Base-by-base conservation (phyloP, 2,888 invertebrate species). In the Mimumesa dahlbomi region DNA sequence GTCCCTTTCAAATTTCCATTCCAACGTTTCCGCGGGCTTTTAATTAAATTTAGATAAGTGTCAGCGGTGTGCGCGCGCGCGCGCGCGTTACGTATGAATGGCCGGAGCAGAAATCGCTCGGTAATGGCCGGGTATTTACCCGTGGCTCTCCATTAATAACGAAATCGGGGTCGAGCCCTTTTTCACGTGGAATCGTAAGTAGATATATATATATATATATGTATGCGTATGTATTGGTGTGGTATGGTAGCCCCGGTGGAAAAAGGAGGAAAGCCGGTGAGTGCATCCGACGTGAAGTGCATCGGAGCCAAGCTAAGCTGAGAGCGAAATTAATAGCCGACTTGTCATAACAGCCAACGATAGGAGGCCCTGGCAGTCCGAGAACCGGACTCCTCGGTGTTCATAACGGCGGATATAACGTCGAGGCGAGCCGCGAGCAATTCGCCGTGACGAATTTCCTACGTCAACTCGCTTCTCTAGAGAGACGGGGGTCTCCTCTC, bases 381-480 rank as follows among this genome's bases (percentile, higher is more conserved):
- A 67, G 65, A 70, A 71, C 75, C 76, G 66, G 72, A 69, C 62
- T 65, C 57, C 48, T 36, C 50, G 52, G 36, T 56, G 57, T 65
- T 71, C 71, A 67, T 75, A 66, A 62, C 62, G 53, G 52, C 58
- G 75, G 67, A 65, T 62, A 62, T 56, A n/a, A 49, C 74, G 54
- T 61, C 67, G 54, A 53, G 62, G 16, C 38, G 54, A 63, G 75
- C 70, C 61, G 42, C 77, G 62, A 77, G 77, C 80, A 75, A 74
- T 81, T 77, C 80, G 66, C 75, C 82, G 69, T 81, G 81, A 82
- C 81, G 82, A 81, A 81, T 81, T 75, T 66, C 69, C 77, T 65
- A 63, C 82, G 77, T 81, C 82, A 66, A 73, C 72, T 72, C 64
- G 48, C 57, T 56, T 73, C 71, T 59, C 58, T 18, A 29, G 34